Evolutionary conservation across 2,888 invertebrate species (phyloP).

Genomic region (Imbricaverruca yamaguchii): DNA sequence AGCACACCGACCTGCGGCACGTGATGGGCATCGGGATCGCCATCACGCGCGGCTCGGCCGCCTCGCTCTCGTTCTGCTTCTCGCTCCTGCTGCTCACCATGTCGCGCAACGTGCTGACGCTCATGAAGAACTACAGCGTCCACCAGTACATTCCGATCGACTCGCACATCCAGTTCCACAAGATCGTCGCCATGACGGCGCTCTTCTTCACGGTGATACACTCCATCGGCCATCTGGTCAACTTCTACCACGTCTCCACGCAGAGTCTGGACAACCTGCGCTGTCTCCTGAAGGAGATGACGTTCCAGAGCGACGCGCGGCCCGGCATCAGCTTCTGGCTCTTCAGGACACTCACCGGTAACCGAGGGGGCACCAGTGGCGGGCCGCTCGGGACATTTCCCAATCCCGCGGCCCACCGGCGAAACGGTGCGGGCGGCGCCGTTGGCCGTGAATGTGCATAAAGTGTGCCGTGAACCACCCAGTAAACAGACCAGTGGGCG

Average conservation of each 20-base stretch:
- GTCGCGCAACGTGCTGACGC: constrained; percentile 85
- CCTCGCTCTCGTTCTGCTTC: constrained; percentile 89
- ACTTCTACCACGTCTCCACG: constrained; percentile 94
- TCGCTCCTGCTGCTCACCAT: constrained; percentile 82
- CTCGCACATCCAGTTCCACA: constrained; percentile 90
- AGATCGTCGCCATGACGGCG: constrained; percentile 91
- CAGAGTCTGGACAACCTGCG: constrained; percentile 86
- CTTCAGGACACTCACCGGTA: constrained; percentile 88
- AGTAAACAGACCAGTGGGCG: too few relatives aligned
- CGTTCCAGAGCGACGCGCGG: constrained; percentile 87
- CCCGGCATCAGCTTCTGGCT: constrained; percentile 94
- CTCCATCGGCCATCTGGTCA: constrained; percentile 89
- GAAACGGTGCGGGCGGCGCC: too few relatives aligned
- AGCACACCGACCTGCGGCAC: constrained; percentile 86
- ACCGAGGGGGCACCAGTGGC: constrained; percentile 33
- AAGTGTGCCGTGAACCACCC: too few relatives aligned
- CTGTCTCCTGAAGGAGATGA: constrained; percentile 86
- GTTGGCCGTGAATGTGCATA: too few relatives aligned
- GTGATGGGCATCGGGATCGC: constrained; percentile 97
- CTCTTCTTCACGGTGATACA: constrained; percentile 86
- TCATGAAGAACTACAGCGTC: constrained; percentile 84
- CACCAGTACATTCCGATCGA: constrained; percentile 91
- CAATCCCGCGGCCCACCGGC: too few relatives aligned
- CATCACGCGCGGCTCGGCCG: constrained; percentile 87
- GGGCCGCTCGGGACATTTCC: too few relatives aligned